These are phyloP conservation scores for Tragelaphus buxtoni DNA, from an alignment of 2,113 vertebrate genomes.

Conservation along the genomic window DNA sequence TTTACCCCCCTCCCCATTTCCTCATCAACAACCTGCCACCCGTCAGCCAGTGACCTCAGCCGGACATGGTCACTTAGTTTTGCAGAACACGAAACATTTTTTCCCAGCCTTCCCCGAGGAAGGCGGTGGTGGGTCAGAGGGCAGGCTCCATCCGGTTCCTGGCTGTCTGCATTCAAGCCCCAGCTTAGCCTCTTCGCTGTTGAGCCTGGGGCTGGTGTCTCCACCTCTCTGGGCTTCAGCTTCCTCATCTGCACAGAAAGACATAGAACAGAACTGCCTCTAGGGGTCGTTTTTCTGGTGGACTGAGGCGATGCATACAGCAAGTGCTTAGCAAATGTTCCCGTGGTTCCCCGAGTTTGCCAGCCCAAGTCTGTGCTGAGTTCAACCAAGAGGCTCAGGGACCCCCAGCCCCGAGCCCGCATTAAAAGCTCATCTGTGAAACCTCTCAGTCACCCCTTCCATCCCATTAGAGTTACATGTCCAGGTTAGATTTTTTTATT, in stretches of 20 bases:
- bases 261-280: background rate
- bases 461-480: background rate
- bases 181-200: background rate
- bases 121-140: background rate
- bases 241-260: background rate
- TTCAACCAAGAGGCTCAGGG: background rate
- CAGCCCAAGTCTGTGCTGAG: background rate
- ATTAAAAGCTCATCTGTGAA: background rate
- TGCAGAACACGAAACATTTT: background rate
- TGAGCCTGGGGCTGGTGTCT: background rate
- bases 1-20: background rate
- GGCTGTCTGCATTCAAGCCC: background rate
- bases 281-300: accelerated
- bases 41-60: background rate
- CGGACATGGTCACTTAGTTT: background rate
- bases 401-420: accelerated
- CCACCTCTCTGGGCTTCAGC: background rate
- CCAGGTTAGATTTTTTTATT: background rate
- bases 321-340: background rate
- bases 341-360: accelerated
- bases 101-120: background rate
- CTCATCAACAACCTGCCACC: background rate
- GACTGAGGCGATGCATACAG: too few species aligned
- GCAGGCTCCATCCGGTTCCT: background rate
- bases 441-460: background rate